phyloP scores from a whole-genome alignment of 2,797 vertebrate species.

The Pipistrellus pygmaeus region DNA sequence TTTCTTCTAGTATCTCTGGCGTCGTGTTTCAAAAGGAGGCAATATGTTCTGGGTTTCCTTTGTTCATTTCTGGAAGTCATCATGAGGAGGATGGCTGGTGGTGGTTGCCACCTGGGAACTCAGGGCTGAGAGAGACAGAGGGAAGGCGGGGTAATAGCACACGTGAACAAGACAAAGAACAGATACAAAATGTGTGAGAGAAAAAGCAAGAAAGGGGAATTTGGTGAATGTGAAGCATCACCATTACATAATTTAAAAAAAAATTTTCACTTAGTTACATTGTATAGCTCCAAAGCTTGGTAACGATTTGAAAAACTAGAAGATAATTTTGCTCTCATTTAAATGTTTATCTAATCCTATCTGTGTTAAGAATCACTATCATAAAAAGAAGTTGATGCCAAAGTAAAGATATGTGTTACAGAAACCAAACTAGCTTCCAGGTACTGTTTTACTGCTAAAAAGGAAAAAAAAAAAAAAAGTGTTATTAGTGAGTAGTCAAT shows the following conservation, averaged over 20 bases:
- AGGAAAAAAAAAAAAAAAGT: background rate
- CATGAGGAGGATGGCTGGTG: background rate
- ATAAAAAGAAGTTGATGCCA: background rate
- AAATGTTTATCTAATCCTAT: background rate
- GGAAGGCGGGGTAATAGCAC: background rate
- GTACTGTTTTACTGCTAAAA: background rate
- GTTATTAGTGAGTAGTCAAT: background rate
- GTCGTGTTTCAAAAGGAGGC: conserved; percentile 42
- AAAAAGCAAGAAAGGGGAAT: background rate
- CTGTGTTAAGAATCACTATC: background rate
- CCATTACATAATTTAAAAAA: background rate
- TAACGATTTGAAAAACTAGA: conserved; percentile 24
- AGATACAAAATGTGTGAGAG: background rate
- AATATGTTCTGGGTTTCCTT: conserved; percentile 29
- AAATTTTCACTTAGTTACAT: background rate
- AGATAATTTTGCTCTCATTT: background rate
- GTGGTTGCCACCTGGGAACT: conserved; percentile 5
- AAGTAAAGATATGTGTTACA: conserved; percentile 9
- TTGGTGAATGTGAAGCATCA: background rate
- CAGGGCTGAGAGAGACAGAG: background rate
- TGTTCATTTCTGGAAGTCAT: conserved; percentile 66
- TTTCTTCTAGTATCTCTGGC: background rate
- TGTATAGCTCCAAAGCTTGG: background rate
- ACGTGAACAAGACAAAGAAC: conserved; percentile 45
- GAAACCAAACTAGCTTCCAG: background rate